Percentiles rank a stretch among this genome's conserved stretches.
These are phyloP conservation scores for Rhagonycha fulva DNA, from an alignment of 2,888 invertebrate species.

Conservation along the genomic window DNA sequence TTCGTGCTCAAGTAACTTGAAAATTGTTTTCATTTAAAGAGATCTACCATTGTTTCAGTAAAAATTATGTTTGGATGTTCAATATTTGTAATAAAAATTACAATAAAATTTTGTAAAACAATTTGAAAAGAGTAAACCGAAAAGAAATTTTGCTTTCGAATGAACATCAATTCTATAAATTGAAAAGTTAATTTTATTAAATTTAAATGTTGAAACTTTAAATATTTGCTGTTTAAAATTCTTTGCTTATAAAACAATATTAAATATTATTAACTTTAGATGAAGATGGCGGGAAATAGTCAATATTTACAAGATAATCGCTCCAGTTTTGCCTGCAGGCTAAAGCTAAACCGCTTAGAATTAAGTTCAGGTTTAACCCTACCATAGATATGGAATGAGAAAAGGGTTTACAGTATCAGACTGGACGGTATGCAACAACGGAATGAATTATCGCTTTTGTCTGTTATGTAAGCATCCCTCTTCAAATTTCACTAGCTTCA, in stretches of 20 bases:
- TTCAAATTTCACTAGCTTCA: background rate
- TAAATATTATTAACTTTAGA: background rate
- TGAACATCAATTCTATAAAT: background rate
- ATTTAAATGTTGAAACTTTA: background rate
- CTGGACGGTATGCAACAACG: background rate
- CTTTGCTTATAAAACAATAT: background rate
- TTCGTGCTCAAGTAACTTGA: background rate
- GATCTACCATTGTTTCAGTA: background rate
- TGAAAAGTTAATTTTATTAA: background rate
- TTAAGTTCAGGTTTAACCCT: constrained; percentile 1
- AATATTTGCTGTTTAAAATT: background rate
- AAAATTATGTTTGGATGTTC: background rate
- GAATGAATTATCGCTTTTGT: background rate
- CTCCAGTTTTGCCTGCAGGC: background rate
- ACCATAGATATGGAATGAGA: background rate
- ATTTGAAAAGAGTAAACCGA: background rate
- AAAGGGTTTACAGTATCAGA: background rate
- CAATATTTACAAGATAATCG: constrained; percentile 4
- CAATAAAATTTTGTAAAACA: background rate
- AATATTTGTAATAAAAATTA: background rate
- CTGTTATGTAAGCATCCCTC: constrained; percentile 2
- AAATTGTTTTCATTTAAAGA: background rate
- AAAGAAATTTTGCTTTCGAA: background rate
- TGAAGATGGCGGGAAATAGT: background rate
- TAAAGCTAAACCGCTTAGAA: constrained; percentile 2